Evolutionary conservation across 2,113 vertebrate genomes (phyloP), one percentile per base, ranked within the genome.

Genomic region (Struthidea cinerea): DNA sequence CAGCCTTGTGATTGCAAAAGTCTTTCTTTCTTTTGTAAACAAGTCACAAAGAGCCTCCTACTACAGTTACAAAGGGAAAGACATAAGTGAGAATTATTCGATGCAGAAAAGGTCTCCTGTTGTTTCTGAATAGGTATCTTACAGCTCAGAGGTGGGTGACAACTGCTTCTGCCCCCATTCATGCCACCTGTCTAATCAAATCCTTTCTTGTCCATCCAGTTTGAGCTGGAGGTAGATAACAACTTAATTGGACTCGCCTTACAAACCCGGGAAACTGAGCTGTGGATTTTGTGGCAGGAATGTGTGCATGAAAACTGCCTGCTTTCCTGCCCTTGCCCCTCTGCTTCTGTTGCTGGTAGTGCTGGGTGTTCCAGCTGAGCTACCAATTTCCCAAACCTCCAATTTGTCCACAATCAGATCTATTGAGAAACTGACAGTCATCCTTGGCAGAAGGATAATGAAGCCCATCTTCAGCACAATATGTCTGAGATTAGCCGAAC

Each of bases 391-490:
- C 73, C 60, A 76, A 67, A 76, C 24, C 33, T 82, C 50, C 61
- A 19, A 39, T 89, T 90, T 42, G 44, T 65, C 85, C 89, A 93
- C 49, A 94, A 46, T 95, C 49, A 77, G 50, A 59, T 55, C 49
- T 82, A 55, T 57, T 92, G 87, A 95, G 65, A 81, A 94, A 75
- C 24, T 76, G 42, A 42, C 49, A 77, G 42, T 59, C 24, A 49
- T 37, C 32, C 46, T 42, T 74, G 80, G 61, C 65, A 95, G 65
- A 85, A 94, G 37, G 92, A 92, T 87, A 95, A 93, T 60, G 13
- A 93, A 84, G 53, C 39, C 71, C 82, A 71, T 95, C 86, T 87
- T 83, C 80, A 92, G 10, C 60, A 91, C 88, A 91, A n/a, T 91
- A 64, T 57, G 32, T 47, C 67, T 65, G 32, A 67, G 78, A 87